phyloP scores from a whole-genome alignment of 2,888 invertebrate genomes.

The Alcis repandata region DNA sequence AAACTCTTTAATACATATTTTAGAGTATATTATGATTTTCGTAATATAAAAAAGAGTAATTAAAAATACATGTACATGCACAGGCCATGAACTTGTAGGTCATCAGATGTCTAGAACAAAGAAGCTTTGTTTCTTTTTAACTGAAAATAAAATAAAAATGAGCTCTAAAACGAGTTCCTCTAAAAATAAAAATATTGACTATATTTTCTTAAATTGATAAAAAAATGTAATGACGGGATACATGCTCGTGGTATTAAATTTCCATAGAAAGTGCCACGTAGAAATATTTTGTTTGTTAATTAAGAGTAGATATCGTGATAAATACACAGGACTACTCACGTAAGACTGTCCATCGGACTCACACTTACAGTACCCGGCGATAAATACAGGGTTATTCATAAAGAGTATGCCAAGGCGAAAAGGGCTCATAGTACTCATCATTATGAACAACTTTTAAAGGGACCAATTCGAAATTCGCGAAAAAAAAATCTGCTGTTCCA shows the following conservation, averaged over 20 bases:
- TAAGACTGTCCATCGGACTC: no score
- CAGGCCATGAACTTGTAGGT: neutral
- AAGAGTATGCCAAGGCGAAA: no score
- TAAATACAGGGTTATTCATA: no score
- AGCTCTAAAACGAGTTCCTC: neutral
- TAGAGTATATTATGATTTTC: neutral
- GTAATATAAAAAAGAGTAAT: no score
- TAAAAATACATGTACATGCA: slow-evolving; percentile 7
- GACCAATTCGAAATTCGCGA: no score
- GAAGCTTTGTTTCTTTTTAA: neutral
- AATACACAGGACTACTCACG: no score
- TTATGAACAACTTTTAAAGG: no score
- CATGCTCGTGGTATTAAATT: slow-evolving; percentile 8
- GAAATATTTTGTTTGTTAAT: slow-evolving; percentile 10
- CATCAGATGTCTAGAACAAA: slow-evolving; percentile 23
- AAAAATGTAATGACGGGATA: neutral
- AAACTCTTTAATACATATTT: neutral
- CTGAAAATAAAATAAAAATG: neutral
- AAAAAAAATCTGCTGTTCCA: no score
- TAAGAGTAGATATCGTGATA: slow-evolving; percentile 38
- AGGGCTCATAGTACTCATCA: no score
- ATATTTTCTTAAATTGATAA: neutral
- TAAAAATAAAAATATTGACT: no score
- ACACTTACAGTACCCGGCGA: no score
- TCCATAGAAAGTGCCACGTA: slow-evolving; percentile 19